Evolutionary conservation across 2,113 vertebrate genomes (phyloP).

Genomic region (Dolichotis patagonum): DNA sequence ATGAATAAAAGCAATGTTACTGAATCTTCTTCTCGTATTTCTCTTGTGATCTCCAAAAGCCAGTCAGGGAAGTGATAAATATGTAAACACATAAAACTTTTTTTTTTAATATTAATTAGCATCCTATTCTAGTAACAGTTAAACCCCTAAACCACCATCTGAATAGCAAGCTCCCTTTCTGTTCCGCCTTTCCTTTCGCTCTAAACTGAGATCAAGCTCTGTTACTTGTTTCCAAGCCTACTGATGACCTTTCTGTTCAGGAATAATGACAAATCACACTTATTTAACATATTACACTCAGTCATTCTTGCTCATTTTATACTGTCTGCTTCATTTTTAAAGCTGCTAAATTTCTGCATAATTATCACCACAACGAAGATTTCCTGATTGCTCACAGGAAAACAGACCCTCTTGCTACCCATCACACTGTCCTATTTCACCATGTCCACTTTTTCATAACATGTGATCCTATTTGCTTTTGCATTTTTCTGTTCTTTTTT

Average conservation of each 20-base stretch:
- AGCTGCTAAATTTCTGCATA: not conserved
- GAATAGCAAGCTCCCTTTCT: not conserved
- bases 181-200: rapidly evolving
- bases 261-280: not conserved
- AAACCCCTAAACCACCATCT: not conserved
- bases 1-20: not conserved
- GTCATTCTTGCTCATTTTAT: not conserved
- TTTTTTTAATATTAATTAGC: not conserved
- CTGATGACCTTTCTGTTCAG: not conserved
- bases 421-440: not conserved
- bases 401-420: not conserved
- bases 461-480: not conserved
- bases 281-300: not conserved
- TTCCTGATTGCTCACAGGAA: not conserved
- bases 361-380: not conserved
- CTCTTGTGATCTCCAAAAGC: not conserved
- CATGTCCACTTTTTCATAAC: not conserved
- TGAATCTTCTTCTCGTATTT: not conserved
- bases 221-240: not conserved
- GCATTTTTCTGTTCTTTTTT: not conserved
- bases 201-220: not conserved
- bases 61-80: not conserved
- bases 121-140: not conserved
- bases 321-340: not conserved
- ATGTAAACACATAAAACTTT: not conserved